Percentiles rank a stretch among this genome's conserved stretches.
These are phyloP conservation scores for Pterois miles DNA, from an alignment of 2,797 vertebrate species.

Conservation along the genomic window DNA sequence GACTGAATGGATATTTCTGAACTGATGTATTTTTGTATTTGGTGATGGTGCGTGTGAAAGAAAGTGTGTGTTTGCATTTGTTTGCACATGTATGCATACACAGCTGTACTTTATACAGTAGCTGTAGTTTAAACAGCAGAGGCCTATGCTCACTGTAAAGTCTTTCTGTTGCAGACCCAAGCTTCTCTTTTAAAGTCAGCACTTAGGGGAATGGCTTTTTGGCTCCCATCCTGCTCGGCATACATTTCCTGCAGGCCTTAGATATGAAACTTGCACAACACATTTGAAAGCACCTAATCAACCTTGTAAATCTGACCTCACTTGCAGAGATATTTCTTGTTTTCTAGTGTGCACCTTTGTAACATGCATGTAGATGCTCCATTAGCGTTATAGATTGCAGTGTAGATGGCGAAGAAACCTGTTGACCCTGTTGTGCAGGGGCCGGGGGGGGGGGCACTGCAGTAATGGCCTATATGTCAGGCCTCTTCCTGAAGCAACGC, in stretches of 20 bases:
- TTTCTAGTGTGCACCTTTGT: neutral
- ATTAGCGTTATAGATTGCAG: neutral
- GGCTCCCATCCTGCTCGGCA: constrained; percentile 21
- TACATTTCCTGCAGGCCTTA: constrained; percentile 6
- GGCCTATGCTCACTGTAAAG: constrained; percentile 4
- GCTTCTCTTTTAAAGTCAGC: constrained; percentile 34
- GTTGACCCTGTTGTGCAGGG: neutral
- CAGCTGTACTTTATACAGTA: neutral
- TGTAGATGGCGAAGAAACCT: constrained; percentile 13
- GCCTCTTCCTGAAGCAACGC: constrained; percentile 19
- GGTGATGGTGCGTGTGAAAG: neutral
- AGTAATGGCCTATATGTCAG: constrained; percentile 19
- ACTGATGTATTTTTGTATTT: neutral
- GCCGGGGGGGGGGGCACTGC: constrained; percentile 2
- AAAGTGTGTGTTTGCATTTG: constrained; percentile 2
- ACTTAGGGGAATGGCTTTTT: constrained; percentile 31
- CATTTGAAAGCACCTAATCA: constrained; percentile 11
- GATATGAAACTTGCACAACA: constrained; percentile 13
- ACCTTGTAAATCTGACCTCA: constrained; percentile 1
- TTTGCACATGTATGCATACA: neutral
- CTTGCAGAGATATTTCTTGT: neutral
- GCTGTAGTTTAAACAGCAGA: neutral
- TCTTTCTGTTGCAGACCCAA: constrained; percentile 6
- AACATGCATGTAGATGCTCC: neutral
- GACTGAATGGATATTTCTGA: constrained; percentile 2